Conservation (phyloP, 1,140 invertebrate species). For the Tribolium madens region DNA sequence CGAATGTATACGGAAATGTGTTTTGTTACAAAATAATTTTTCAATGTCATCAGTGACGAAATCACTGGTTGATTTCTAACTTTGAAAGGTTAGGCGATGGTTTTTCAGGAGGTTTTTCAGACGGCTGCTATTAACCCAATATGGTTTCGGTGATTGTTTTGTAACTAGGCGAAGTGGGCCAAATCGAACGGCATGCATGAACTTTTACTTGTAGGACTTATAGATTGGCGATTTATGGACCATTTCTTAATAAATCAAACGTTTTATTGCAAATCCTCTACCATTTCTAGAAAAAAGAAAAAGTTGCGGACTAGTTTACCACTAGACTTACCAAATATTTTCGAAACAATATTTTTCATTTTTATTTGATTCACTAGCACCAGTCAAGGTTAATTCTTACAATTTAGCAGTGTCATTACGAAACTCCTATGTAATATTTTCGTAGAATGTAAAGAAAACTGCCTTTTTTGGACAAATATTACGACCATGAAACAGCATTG, state of each 20-base stretch:
- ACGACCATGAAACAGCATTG: too few relatives aligned
- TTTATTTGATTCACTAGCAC: neutral
- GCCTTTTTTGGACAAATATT: neutral
- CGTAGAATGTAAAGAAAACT: neutral
- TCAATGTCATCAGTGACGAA: conserved; percentile 37
- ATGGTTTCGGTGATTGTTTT: neutral
- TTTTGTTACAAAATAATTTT: conserved; percentile 30
- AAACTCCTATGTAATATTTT: neutral
- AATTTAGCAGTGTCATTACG: neutral
- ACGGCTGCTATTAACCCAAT: neutral
- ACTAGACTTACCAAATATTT: neutral
- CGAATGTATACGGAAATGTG: conserved; percentile 24
- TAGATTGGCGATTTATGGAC: neutral
- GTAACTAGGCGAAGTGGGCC: neutral
- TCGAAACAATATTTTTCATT: neutral
- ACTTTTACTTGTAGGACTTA: neutral
- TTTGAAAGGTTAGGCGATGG: conserved; percentile 9
- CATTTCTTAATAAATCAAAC: neutral
- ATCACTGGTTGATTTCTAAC: conserved; percentile 19
- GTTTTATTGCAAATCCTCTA: neutral
- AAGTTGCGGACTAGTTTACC: neutral
- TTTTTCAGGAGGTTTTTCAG: conserved; percentile 28
- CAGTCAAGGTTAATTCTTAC: neutral
- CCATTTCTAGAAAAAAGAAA: neutral
- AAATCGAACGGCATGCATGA: neutral